Evolutionary conservation across 1,140 invertebrate species (phyloP).

Genomic region (Aplysia californica): DNA sequence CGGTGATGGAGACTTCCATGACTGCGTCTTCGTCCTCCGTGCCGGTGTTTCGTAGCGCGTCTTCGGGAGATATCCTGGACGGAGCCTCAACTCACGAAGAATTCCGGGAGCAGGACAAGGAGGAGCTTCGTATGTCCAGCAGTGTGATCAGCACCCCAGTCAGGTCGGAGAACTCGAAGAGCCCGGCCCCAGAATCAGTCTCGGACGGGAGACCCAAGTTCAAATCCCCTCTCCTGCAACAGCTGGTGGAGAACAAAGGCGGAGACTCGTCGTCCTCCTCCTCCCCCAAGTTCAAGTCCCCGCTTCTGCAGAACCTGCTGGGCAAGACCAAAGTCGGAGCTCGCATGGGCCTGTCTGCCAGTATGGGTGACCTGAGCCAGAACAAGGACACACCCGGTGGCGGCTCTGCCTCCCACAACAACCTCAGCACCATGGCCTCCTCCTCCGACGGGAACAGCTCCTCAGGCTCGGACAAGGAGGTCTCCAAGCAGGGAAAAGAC

Average conservation of each 20-base stretch:
- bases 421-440: not conserved
- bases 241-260: slow-evolving; percentile 48
- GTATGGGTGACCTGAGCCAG: slow-evolving; percentile 30
- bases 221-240: slow-evolving; percentile 59
- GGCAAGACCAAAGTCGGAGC: slow-evolving; percentile 45
- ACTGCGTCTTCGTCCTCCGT: not conserved
- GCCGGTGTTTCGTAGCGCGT: not conserved
- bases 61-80: slow-evolving; percentile 3
- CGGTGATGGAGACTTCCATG: not conserved
- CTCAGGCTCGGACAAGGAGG: slow-evolving; percentile 16
- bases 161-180: not conserved
- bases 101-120: slow-evolving; percentile 10
- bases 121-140: slow-evolving; percentile 5
- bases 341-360: slow-evolving; percentile 32
- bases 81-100: not conserved
- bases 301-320: slow-evolving; percentile 49
- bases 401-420: not conserved
- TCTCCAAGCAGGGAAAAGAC: slow-evolving; percentile 17
- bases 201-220: slow-evolving; percentile 47
- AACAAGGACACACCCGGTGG: slow-evolving; percentile 17
- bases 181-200: not conserved
- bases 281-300: slow-evolving; percentile 48
- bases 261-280: slow-evolving; percentile 4
- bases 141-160: slow-evolving; percentile 2
- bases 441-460: not conserved